Evolutionary conservation across 1,140 invertebrate species (phyloP).

Genomic region (Goniozus legneri): DNA sequence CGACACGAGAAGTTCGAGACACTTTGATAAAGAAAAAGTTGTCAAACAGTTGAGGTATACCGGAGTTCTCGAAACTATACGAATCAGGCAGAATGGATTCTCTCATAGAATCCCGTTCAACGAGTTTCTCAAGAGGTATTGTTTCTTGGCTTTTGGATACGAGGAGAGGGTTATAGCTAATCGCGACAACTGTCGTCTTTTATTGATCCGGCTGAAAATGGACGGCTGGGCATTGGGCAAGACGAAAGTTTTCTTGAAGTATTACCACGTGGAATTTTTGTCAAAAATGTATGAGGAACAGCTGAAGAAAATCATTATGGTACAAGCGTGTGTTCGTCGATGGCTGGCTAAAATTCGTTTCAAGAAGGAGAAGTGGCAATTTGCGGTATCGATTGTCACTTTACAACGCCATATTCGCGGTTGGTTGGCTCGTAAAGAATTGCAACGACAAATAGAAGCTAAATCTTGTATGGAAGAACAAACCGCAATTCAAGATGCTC

Average conservation of each 20-base stretch:
- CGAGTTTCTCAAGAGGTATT: constrained; percentile 81
- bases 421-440: constrained; percentile 59
- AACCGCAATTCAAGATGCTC: constrained; percentile 14
- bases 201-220: constrained; percentile 72
- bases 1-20: constrained; percentile 64
- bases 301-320: constrained; percentile 66
- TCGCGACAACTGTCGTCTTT: constrained; percentile 68
- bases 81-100: constrained; percentile 77
- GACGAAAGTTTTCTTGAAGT: constrained; percentile 84
- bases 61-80: constrained; percentile 78
- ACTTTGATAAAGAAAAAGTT: constrained; percentile 71
- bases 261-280: constrained; percentile 80
- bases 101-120: constrained; percentile 75
- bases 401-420: constrained; percentile 66
- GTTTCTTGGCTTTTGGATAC: constrained; percentile 73
- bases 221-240: constrained; percentile 82
- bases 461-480: constrained; percentile 40
- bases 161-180: constrained; percentile 68
- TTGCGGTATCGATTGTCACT: constrained; percentile 64
- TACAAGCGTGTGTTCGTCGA: constrained; percentile 68
- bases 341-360: constrained; percentile 66
- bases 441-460: constrained; percentile 47
- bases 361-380: constrained; percentile 59
- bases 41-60: constrained; percentile 75
- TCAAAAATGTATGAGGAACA: constrained; percentile 75